Conservation (phyloP, 2,888 invertebrate genomes). For the Catocala fraxini region DNA sequence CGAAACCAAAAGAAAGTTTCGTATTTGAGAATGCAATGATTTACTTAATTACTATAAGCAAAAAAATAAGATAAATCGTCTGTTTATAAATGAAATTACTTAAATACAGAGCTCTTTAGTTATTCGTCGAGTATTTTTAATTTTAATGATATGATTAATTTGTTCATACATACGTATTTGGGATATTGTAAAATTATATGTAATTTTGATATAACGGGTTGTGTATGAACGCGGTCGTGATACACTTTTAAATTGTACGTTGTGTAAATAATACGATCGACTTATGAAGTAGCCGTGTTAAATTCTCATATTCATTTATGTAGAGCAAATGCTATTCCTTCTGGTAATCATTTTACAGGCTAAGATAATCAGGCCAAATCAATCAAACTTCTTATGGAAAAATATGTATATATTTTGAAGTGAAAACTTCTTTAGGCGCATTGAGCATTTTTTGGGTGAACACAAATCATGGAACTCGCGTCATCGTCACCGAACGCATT, state of each 20-base stretch:
- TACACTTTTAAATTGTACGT: slow-evolving; percentile 10
- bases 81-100: slow-evolving; percentile 42
- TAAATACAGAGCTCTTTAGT: slow-evolving; percentile 40
- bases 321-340: background rate
- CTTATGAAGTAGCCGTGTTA: slow-evolving; percentile 1
- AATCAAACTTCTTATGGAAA: too few species aligned
- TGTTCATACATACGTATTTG: slow-evolving; percentile 27
- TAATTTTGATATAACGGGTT: slow-evolving; percentile 38
- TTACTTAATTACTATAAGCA: slow-evolving; percentile 53
- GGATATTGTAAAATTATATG: slow-evolving; percentile 38
- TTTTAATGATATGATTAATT: slow-evolving; percentile 42
- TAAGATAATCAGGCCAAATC: too few species aligned
- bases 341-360: too few species aligned
- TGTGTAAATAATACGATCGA: slow-evolving; percentile 9
- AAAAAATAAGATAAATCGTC: slow-evolving; percentile 31
- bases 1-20: slow-evolving; percentile 57
- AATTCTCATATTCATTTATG: background rate
- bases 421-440: too few species aligned
- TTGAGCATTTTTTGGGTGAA: too few species aligned
- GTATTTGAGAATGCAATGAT: slow-evolving; percentile 58
- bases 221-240: slow-evolving; percentile 1
- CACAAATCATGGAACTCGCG: too few species aligned
- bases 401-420: too few species aligned
- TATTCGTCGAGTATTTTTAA: slow-evolving; percentile 36
- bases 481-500: too few species aligned